Base-by-base conservation (phyloP, 2,888 invertebrate genomes). In the Eupithecia pulchellata region DNA sequence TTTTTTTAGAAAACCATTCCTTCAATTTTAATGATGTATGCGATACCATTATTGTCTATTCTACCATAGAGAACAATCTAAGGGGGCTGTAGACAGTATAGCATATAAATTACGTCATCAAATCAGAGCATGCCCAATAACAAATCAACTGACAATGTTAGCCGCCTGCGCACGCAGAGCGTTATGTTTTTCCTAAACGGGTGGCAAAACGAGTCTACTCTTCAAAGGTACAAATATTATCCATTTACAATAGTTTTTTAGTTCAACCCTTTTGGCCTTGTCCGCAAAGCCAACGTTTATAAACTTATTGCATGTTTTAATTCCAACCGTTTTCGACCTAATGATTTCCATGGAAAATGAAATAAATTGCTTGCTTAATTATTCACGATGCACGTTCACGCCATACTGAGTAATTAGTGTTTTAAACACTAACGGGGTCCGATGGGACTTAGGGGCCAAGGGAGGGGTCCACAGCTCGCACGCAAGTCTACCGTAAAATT, bases 401-500 rank as follows among this genome's bases (percentile, higher is more conserved):
- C 61, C 61, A 61, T 61, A 11, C 30, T 17, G 34, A 34, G 34
- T 61, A 61, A 61, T 61, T 36, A 34, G 34, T 32, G n/a, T 11
- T 30, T 47, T 57, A 14, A 32, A 32, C 20, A 60, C 61, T 36
- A 11, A 60, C 17, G 34, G 61, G 25, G 57, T 57, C 25, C 32
- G 20, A 13, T 20, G 34, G 61, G 60, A 32, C 57, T 30, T 8
- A 13, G 34, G 61, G 61, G 1, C 52, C 25, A 52, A 52, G 25
- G 13, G 61, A 34, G 29, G 30, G 58, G 14, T n/a, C 14, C 20
- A 20, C 4, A 61, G 72, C 69, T 77, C 75, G 67, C 79, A 78
- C 77, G 77, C 74, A 72, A 65, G 64, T 65, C 68, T 55, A 75
- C 76, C 72, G 72, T 79, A 66, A 76, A 76, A 77, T 75, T 69